Percentiles rank a stretch among this genome's conserved stretches.
Conservation (phyloP, 2,113 vertebrate species). For the Odocoileus virginianus region DNA sequence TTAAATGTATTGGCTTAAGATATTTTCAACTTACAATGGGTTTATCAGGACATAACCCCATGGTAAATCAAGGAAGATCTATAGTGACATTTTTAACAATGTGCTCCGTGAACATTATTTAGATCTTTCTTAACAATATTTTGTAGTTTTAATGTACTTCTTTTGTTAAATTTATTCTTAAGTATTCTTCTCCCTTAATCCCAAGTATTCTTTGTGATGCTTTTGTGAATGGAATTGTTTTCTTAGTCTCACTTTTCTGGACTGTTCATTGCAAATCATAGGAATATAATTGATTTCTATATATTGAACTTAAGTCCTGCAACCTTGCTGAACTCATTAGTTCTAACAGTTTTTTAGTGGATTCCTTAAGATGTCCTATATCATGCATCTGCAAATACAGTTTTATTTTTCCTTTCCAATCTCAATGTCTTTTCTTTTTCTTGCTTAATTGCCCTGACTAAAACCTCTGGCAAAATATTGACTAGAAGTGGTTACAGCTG, state of each 20-base stretch:
- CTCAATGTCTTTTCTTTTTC: background rate
- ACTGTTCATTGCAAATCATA: background rate
- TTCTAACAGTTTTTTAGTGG: background rate
- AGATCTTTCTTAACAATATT: background rate
- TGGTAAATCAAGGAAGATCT: background rate
- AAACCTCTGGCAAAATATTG: background rate
- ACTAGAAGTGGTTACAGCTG: background rate
- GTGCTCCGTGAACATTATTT: background rate
- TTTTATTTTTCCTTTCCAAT: background rate
- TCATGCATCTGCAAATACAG: background rate
- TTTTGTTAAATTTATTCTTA: background rate
- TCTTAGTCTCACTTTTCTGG: conserved; percentile 21
- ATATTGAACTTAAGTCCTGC: background rate
- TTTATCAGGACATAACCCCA: background rate
- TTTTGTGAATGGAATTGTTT: background rate
- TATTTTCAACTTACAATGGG: background rate
- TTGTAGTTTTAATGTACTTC: background rate
- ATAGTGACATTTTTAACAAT: background rate
- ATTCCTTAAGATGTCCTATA: background rate
- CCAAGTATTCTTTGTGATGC: background rate
- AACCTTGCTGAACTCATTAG: background rate
- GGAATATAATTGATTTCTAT: background rate
- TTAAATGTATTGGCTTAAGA: background rate
- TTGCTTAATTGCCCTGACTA: background rate
- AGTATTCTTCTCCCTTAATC: background rate